Evolutionary conservation across 2,797 vertebrate species (phyloP), one percentile per base, ranked within the genome.

Genomic region (Urosaurus nigricauda): DNA sequence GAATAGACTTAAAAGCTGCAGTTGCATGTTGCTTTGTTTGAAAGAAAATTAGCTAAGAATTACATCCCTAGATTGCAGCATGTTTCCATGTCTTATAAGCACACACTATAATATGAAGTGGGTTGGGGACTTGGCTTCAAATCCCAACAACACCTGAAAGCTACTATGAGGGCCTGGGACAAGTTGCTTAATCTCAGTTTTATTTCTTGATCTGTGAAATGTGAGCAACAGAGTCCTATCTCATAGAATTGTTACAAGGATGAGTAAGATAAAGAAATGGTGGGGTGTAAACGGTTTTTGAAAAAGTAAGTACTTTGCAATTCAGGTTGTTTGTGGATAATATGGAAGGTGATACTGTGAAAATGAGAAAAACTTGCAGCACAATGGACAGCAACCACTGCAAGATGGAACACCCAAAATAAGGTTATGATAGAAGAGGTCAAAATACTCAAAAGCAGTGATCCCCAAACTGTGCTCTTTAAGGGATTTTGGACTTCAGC

Each of bases 171-270:
- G 11, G 35, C 12, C 13, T 73, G 58, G 35, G 47, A 26, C 21
- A 19, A 40, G 17, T 13, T 13, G 12, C n/a, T 40, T 11, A 26
- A 75, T 60, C 43, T 53, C 40, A 78, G 58, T 63, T 77, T 83
- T 73, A 43, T 65, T 83, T 35, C 24, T 71, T 75, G 37, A 63
- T 53, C 47, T 70, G 60, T 35, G 51, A 40, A 84, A 70, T 84
- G 35, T 79, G 81, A 88, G 75, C 24, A 53, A 12, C n/a, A 29
- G 14, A 35, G 21, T 16, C 4, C 74, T 90, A n/a, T 93, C 91
- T 71, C 74, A 60, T 65, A 79, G 70, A 90, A 85, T 43, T 81
- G 35, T 81, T 87, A 40, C 56, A 79, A 17, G 65, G 6, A 71
- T 71, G 79, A 58, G 40, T 58, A 87, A 87, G 86, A 21, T 56